Evolutionary conservation across 2,888 invertebrate species (phyloP).

Genomic region (Orthonychiurus folsomi): DNA sequence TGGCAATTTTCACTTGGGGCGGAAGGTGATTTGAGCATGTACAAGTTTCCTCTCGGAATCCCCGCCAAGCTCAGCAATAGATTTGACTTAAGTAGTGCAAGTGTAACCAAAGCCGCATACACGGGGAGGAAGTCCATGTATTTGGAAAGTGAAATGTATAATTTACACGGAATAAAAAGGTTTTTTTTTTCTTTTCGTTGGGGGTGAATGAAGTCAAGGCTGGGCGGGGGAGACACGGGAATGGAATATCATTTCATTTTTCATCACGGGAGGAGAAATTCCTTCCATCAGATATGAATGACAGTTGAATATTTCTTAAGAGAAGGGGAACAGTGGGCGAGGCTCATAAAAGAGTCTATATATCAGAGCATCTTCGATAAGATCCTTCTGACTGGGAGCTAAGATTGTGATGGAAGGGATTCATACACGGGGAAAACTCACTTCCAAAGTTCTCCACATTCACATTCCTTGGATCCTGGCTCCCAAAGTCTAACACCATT

Average conservation of each 20-base stretch:
- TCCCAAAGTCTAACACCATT: slow-evolving; percentile 28
- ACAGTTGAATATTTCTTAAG: slow-evolving; percentile 13
- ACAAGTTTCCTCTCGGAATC: not conserved
- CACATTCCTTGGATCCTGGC: not conserved
- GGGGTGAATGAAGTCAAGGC: too few relatives aligned
- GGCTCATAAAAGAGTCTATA: not conserved
- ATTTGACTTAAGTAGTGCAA: not conserved
- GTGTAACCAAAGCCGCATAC: not conserved
- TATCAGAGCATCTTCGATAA: not conserved
- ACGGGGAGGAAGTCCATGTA: not conserved
- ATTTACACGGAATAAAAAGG: not conserved
- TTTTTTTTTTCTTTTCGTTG: too few relatives aligned
- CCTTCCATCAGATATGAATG: slow-evolving; percentile 12
- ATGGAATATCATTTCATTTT: slow-evolving; percentile 9
- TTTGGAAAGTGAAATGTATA: slow-evolving; percentile 1
- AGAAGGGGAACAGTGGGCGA: not conserved
- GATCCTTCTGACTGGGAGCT: not conserved
- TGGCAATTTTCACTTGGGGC: not conserved
- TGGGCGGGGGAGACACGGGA: not conserved
- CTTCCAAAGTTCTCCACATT: not conserved
- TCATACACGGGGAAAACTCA: not conserved
- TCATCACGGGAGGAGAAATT: slow-evolving; percentile 8
- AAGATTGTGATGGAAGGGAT: not conserved
- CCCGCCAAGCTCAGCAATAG: not conserved
- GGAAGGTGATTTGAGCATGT: not conserved